Evolutionary conservation across 2,888 invertebrate genomes (phyloP).

Genomic region (Galeruca laticollis): DNA sequence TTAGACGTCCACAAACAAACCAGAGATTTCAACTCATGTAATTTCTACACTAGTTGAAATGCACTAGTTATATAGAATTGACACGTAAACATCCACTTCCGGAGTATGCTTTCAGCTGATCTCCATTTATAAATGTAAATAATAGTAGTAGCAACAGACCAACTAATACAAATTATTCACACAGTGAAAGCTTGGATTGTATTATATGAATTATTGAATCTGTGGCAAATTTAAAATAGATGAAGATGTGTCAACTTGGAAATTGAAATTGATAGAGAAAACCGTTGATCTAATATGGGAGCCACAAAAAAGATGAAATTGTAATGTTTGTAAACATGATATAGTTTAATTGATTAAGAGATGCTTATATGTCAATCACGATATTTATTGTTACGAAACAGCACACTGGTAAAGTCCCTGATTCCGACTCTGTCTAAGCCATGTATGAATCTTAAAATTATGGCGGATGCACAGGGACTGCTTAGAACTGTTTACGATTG

Average conservation of each 20-base stretch:
- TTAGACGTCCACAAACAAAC: neutral
- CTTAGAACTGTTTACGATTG: too few relatives aligned
- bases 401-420: too few relatives aligned
- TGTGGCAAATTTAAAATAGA: neutral
- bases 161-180: neutral
- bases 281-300: too few relatives aligned
- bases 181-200: neutral
- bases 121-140: conserved; percentile 46
- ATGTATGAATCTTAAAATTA: too few relatives aligned
- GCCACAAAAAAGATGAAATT: too few relatives aligned
- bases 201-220: neutral
- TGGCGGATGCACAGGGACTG: too few relatives aligned
- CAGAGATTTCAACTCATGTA: neutral
- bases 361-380: too few relatives aligned
- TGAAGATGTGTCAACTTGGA: neutral
- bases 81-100: neutral
- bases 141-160: conserved; percentile 14
- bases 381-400: too few relatives aligned
- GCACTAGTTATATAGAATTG: neutral
- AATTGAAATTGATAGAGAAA: neutral
- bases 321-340: too few relatives aligned
- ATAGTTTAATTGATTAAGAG: too few relatives aligned
- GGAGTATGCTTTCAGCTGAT: conserved; percentile 15
- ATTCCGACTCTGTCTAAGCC: too few relatives aligned
- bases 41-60: neutral